phyloP scores from a whole-genome alignment of 2,888 invertebrate genomes.

The Papilio elwesi region DNA sequence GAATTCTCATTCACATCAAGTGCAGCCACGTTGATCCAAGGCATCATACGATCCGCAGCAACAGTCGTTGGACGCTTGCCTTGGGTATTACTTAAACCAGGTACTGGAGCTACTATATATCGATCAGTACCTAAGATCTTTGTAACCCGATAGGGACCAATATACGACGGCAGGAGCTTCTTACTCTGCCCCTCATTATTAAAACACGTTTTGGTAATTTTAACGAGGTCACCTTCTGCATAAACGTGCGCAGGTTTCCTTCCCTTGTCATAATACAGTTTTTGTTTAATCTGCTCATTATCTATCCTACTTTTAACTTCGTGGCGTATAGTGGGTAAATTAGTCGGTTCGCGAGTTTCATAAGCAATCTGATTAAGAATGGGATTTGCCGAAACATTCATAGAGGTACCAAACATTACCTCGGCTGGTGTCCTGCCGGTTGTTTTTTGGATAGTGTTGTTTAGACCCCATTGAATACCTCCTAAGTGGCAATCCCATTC shows the following conservation, averaged over 20 bases:
- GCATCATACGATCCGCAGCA: not conserved
- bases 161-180: conserved; percentile 29
- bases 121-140: conserved; percentile 25
- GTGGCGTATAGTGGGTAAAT: not conserved
- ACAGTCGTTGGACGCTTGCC: not conserved
- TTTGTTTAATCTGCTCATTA: no score
- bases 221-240: no score
- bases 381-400: conserved; percentile 40
- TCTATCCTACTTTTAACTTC: not conserved
- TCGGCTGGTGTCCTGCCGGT: conserved; percentile 46
- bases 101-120: conserved; percentile 22
- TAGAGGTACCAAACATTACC: conserved; percentile 42
- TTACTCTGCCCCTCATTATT: conserved; percentile 10
- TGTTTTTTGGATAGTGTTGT: conserved; percentile 48
- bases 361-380: conserved; percentile 22
- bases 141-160: conserved; percentile 21
- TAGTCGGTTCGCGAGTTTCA: not conserved
- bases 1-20: not conserved
- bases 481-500: not conserved
- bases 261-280: no score
- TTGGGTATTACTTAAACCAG: conserved; percentile 15
- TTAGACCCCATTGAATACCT: not conserved
- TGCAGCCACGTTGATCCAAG: not conserved
- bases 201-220: no score
- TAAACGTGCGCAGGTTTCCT: no score